Base-by-base conservation (phyloP, 2,797 vertebrate species). In the Cyprinella venusta region DNA sequence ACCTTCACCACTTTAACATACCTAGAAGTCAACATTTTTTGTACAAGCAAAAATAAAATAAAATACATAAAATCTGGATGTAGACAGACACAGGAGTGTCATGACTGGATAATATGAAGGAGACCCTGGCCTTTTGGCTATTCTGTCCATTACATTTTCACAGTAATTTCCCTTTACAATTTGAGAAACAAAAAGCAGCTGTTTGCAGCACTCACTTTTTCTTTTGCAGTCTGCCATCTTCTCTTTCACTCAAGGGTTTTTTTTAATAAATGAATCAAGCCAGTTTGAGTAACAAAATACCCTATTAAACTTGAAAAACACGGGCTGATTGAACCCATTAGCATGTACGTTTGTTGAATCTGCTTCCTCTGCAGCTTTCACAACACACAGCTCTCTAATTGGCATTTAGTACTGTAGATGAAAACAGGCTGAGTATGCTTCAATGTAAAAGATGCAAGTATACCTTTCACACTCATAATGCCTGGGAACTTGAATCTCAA, bases 71-170 rank as follows among this genome's bases (percentile, higher is more conserved):
- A 19, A 4, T 56, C 7, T 54, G 13, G 7, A 59, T 30, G 36
- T 18, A 59, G 26, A 19, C 38, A 63, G 70, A 40, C 33, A 52
- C 26, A 75, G 10, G 42, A 36, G 69, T 19, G 16, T 42, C n/a
- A 21, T 56, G 45, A 76, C 5, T 70, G 19, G 10, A 68, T 65
- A 30, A 36, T 69, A 56, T 68, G 56, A 81, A 72, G 61, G 61
- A 80, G 71, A 79, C 12, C 24, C 40, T 26, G 33, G 72, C 64
- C 69, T 56, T 82, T 12, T 52, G 75, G 64, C 38, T 70, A 36
- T 40, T 70, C 45, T 36, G 30, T 61, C 79, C 70, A 85, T 82
- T 88, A 79, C 76, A 84, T 84, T 86, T 86, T 84, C 79, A 84
- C 65, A 54, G 56, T 68, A 72, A 86, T 84, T 88, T 76, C 63